Base-by-base conservation (phyloP, 2,888 invertebrate genomes). In the Sarcophaga rosellei region DNA sequence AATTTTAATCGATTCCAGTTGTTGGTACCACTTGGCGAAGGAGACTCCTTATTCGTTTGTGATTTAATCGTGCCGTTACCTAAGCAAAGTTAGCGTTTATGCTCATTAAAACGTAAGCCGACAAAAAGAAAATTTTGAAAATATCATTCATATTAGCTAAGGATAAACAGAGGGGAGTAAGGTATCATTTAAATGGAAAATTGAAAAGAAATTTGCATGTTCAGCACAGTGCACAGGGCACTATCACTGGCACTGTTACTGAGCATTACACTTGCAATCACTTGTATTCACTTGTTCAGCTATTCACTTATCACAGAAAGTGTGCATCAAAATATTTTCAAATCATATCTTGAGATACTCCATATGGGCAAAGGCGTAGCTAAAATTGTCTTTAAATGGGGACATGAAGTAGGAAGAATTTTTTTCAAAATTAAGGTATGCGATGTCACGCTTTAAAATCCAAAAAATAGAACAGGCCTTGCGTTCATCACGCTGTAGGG, bases 1-100 rank as follows among this genome's bases (percentile, higher is more conserved):
- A 53, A 12, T 35, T 86, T 86, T 89, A 89, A 90, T 90, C 89
- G 91, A 91, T 91, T 90, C 88, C 88, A 85, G 89, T 89, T 89
- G 53, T 53, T 12, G 12, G 17, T 53, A 17, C 4, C 17, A 17
- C 17, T 17, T 3, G 5, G 12, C 17, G 4, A 12, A 53, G 17
- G 53, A 17, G 3, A 1, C 5, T 53, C 3, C 12, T 17, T 53
- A 4, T 53, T 53, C 17, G 12, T 53, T 53, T 17, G 53, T 17
- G 53, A 74, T 79, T 85, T 85, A 76, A 72, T 75, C 76, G 62
- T 81, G 75, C 35, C 77, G 89, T 91, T 90, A 89, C 89, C 90
- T 91, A 90, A 91, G 90, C 90, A 89, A 89, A 90, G 89, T 90
- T 35, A 35, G 35, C 10, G 35, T 35, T 35, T 89, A 89, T 84